Evolutionary conservation across 2,113 vertebrate species (phyloP).

Genomic region (Caretta caretta): DNA sequence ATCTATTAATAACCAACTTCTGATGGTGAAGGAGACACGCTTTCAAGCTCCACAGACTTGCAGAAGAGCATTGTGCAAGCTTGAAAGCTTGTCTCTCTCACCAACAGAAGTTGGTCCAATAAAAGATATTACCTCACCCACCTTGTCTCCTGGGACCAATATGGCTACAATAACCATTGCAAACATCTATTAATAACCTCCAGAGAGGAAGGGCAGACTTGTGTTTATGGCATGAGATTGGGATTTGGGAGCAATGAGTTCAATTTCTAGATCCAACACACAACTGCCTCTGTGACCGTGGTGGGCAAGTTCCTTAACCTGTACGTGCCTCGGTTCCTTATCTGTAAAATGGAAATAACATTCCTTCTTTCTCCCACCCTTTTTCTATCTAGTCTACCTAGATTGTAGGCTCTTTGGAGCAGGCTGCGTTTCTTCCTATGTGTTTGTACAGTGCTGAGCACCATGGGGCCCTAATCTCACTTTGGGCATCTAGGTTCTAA

Average conservation of each 20-base stretch:
- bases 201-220: not conserved
- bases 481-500: not conserved
- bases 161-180: not conserved
- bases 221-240: not conserved
- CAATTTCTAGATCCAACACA: slow-evolving; percentile 22
- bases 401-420: not conserved
- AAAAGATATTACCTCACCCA: not conserved
- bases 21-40: not conserved
- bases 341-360: not conserved
- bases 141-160: not conserved
- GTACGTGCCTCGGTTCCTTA: not conserved
- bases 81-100: not conserved
- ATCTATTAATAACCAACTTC: not conserved
- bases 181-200: not conserved
- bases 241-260: not conserved
- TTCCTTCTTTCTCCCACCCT: not conserved
- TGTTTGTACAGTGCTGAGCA: not conserved
- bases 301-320: not conserved
- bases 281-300: not conserved
- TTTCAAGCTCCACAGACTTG: not conserved
- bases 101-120: not conserved
- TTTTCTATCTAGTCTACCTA: not conserved
- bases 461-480: not conserved
- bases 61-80: not conserved
- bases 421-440: not conserved